Base-by-base conservation (phyloP, 2,888 invertebrate species). In the Rhogogaster chlorosoma region DNA sequence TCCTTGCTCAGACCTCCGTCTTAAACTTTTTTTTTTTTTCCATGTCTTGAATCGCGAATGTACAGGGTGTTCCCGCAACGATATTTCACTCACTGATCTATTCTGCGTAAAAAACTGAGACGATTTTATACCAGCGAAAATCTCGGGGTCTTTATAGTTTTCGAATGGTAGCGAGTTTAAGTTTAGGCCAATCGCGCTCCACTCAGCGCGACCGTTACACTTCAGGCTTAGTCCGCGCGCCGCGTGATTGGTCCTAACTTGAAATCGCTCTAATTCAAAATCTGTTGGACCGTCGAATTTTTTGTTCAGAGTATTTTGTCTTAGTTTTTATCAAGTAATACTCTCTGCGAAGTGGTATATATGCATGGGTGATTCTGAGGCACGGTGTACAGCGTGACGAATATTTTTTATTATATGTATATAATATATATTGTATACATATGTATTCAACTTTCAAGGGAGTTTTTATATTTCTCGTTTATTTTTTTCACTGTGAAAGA, bases 201-300 rank as follows among this genome's bases (percentile, higher is more conserved):
- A 10, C 42, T 42, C 71, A 4, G 1, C 4, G 1, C 38, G n/a
- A 38, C 71, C 42, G 71, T 38, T 38, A n/a, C 71, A 2, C 29
- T 12, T 26, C 32, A 18, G 7, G 4, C 7, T 18, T 6, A 5
- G 12, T 29, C 64, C 64, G 18, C 32, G 6, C 26, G 12, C 15
- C 32, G 67, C 18, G 71, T 67, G 71, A 73, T 73, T 73, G 71
- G 71, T 42, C 10, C 22, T n/a, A 73, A 73, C 42, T 73, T 42
- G 38, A 5, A 73, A 2, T 73, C 4, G 42, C 42, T 22, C 22
- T 38, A 9, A 42, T 67, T 67, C 6, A 10, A 32, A 32, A 67
- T 1, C 67, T 29, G 26, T 67, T 67, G 6, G 18, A 67, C 32
- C 32, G 5, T 26, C 6, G 2, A 67, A 26, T 6, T 67, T 67